Conservation (phyloP, 92 coral and sea anemone genomes). For the Anthopleura xanthogrammica region DNA sequence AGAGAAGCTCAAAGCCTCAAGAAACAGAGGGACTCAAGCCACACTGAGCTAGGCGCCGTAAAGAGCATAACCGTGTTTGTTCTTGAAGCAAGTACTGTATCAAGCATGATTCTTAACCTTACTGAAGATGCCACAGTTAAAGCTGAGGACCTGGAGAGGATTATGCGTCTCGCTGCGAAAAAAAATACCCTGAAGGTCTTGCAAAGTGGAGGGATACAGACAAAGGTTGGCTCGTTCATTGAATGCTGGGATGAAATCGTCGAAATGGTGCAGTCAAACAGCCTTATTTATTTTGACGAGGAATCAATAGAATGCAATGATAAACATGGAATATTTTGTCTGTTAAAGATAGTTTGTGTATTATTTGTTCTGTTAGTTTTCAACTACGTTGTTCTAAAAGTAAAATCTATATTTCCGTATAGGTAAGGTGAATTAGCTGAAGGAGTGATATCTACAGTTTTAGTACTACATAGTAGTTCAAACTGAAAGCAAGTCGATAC, state of each 20-base stretch:
- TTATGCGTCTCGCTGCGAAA: constrained; percentile 43
- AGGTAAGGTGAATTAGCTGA: no score
- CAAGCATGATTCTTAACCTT: constrained; percentile 29
- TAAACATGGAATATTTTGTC: no score
- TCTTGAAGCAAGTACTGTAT: constrained; percentile 41
- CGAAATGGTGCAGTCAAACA: constrained; percentile 39
- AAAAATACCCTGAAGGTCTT: constrained; percentile 35
- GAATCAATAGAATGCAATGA: no score
- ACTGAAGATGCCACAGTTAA: constrained; percentile 33
- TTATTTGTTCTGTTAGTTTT: no score
- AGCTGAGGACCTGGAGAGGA: constrained; percentile 43
- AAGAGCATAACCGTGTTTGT: constrained; percentile 32
- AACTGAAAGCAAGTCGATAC: no score
- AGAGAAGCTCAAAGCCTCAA: constrained; percentile 15
- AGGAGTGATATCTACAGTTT: no score
- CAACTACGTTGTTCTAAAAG: no score
- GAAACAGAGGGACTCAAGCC: constrained; percentile 25
- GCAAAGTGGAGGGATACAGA: constrained; percentile 37
- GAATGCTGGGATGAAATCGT: constrained; percentile 60
- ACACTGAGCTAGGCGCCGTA: constrained; percentile 35
- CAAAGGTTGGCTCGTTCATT: constrained; percentile 40
- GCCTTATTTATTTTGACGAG: neutral
- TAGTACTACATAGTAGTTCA: no score
- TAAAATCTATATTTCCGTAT: no score
- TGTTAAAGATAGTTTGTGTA: no score